Percentiles rank a stretch among this genome's conserved stretches.
Conservation (phyloP, 2,113 vertebrate genomes). For the Alethe diademata region DNA sequence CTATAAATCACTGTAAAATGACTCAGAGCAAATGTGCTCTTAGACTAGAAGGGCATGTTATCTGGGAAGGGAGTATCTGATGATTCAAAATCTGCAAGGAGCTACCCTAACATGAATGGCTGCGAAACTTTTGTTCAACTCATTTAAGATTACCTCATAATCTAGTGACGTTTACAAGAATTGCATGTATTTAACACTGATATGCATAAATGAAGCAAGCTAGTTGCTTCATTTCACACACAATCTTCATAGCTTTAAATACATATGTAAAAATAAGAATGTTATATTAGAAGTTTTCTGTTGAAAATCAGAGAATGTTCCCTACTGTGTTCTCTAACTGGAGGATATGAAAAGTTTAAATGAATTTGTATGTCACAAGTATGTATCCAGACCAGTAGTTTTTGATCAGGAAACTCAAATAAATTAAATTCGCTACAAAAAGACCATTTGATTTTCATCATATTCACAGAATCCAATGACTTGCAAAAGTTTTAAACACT, state of each 20-base stretch:
- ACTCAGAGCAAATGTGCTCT: neutral
- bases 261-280: neutral
- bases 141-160: neutral
- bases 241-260: neutral
- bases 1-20: neutral
- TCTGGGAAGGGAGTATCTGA: neutral
- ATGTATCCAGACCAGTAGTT: neutral
- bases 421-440: slow-evolving; percentile 40
- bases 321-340: slow-evolving; percentile 25
- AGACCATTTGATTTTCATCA: neutral
- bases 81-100: neutral
- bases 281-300: neutral
- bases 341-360: neutral
- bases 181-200: neutral
- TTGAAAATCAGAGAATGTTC: neutral
- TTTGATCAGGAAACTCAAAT: slow-evolving; percentile 13
- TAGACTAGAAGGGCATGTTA: neutral
- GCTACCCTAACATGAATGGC: neutral
- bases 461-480: neutral
- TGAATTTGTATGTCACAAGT: neutral
- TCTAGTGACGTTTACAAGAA: neutral
- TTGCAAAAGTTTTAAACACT: neutral
- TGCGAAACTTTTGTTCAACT: neutral
- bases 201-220: neutral
- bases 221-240: neutral